Conservation (phyloP, 2,113 vertebrate species). For the Scytalopus superciliaris region DNA sequence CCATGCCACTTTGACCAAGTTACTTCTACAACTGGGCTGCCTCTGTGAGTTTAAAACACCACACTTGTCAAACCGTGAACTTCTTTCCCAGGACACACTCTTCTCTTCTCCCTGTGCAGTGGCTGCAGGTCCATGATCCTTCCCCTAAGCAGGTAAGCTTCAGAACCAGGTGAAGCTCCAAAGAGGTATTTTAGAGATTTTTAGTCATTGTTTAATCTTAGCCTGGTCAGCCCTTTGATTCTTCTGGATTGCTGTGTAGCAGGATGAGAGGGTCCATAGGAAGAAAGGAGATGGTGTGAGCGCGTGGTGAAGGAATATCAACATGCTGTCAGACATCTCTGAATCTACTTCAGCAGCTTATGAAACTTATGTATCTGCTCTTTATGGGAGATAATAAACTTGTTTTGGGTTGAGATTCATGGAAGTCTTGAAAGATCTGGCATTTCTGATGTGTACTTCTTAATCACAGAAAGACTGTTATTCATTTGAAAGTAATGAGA, state of each 20-base stretch:
- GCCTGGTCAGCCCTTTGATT: background rate
- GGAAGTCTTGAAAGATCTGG: background rate
- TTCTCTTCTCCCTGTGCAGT: background rate
- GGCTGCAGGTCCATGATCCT: background rate
- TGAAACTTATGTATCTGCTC: background rate
- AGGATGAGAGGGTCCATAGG: background rate
- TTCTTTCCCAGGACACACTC: background rate
- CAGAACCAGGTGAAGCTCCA: background rate
- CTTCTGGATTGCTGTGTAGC: background rate
- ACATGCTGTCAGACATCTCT: background rate
- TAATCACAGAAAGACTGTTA: background rate
- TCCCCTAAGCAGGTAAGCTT: background rate
- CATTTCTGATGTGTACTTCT: background rate
- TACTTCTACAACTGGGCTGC: background rate
- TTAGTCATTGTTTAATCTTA: background rate
- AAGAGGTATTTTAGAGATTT: background rate
- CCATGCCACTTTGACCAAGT: accelerated
- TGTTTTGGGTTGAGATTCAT: background rate
- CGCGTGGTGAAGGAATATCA: background rate
- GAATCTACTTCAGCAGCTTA: background rate
- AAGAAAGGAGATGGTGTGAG: background rate
- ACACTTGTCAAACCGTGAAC: background rate
- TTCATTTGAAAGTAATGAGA: background rate
- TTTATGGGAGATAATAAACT: background rate
- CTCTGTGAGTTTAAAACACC: background rate